Percentiles rank a stretch among this genome's conserved stretches.
These are phyloP conservation scores for Serilophus lunatus DNA, from an alignment of 2,113 vertebrate species.

Conservation along the genomic window DNA sequence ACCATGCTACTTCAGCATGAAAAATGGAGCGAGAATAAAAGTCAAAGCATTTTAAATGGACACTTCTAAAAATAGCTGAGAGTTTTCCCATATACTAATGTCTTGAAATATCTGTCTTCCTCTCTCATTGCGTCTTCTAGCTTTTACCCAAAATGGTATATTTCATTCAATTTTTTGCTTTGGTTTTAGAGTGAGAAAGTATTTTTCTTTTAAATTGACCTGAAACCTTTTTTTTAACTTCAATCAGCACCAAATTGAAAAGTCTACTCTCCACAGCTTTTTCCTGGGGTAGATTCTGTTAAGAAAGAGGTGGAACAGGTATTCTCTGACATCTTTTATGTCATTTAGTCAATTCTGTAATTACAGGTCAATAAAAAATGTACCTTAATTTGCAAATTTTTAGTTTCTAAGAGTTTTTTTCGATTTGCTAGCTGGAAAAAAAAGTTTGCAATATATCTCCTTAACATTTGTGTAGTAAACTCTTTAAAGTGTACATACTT, in stretches of 20 bases:
- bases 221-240: not conserved
- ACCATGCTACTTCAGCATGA: not conserved
- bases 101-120: not conserved
- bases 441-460: not conserved
- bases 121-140: not conserved
- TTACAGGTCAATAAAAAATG: not conserved
- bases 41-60: not conserved
- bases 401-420: not conserved
- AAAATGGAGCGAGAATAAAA: not conserved
- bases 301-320: not conserved
- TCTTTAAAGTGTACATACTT: not conserved
- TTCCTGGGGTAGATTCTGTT: not conserved
- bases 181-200: not conserved
- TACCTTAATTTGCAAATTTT: not conserved
- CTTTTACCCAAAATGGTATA: not conserved
- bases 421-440: not conserved
- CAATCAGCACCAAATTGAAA: not conserved
- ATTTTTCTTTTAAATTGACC: not conserved
- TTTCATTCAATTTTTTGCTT: not conserved
- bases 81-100: not conserved
- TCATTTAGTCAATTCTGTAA: not conserved
- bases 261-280: not conserved
- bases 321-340: not conserved
- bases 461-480: not conserved
- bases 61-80: not conserved